phyloP scores from a whole-genome alignment of 2,797 vertebrate species.

The Lates japonicus region DNA sequence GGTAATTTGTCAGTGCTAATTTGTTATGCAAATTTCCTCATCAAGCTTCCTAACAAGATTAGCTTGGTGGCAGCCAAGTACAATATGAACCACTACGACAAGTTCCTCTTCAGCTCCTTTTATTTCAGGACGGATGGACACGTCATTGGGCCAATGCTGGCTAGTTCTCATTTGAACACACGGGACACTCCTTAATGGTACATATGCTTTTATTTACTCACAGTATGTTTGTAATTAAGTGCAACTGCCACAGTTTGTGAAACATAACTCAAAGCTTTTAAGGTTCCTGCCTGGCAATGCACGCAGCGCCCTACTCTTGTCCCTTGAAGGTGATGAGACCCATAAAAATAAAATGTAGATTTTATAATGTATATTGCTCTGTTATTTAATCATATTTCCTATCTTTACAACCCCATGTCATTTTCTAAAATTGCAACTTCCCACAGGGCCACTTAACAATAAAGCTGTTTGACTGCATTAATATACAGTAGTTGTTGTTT shows the following conservation, averaged over 20 bases:
- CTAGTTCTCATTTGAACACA: background rate
- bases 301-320: background rate
- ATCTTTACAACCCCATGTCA: constrained; percentile 10
- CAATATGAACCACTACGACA: constrained; percentile 16
- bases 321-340: constrained; percentile 16
- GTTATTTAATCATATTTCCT: constrained; percentile 28
- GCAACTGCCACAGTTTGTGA: constrained; percentile 4
- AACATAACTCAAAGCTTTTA: constrained; percentile 13
- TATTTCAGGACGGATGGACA: background rate
- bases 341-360: constrained; percentile 17
- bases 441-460: constrained; percentile 25
- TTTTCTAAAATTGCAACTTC: constrained; percentile 17
- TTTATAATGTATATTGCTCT: constrained; percentile 20
- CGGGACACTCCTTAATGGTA: background rate
- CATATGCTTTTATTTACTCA: constrained; percentile 17
- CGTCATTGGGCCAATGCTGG: background rate
- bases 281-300: background rate
- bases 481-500: background rate
- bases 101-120: background rate
- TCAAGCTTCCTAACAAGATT: constrained; percentile 39
- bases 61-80: constrained; percentile 30
- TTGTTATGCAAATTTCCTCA: constrained; percentile 44
- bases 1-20: constrained; percentile 55
- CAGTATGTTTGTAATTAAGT: constrained; percentile 7
- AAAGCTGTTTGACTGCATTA: constrained; percentile 22